Evolutionary conservation across 2,113 vertebrate genomes (phyloP).

Genomic region (Oplegnathus fasciatus): DNA sequence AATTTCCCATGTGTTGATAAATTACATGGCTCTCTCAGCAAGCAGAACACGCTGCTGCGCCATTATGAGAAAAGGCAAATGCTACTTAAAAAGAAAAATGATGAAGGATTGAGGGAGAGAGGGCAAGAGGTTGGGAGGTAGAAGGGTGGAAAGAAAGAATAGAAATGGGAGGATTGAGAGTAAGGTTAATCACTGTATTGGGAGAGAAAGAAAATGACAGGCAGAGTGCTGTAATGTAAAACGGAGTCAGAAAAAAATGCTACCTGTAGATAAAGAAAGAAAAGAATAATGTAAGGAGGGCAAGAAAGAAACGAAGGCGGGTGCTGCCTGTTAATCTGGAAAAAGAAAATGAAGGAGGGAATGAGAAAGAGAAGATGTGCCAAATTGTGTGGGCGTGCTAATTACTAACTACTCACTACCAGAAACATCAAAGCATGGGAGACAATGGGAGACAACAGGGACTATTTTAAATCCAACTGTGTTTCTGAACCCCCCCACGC

Average conservation of each 20-base stretch:
- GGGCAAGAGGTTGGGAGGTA: constrained; percentile 9
- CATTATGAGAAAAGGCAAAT: constrained; percentile 50
- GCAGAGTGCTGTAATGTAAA: background rate
- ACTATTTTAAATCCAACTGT: constrained; percentile 68
- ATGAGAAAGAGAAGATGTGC: constrained; percentile 29
- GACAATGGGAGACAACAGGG: constrained; percentile 73
- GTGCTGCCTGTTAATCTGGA: constrained; percentile 34
- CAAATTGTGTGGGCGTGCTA: constrained; percentile 63
- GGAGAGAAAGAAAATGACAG: constrained; percentile 1
- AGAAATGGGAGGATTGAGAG: background rate
- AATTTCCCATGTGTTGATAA: constrained; percentile 75
- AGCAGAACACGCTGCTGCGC: constrained; percentile 36
- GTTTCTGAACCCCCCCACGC: constrained; percentile 44
- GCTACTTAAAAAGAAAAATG: constrained; percentile 25
- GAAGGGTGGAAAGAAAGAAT: background rate
- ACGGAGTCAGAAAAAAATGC: background rate
- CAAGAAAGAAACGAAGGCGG: background rate
- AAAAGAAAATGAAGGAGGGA: constrained; percentile 31
- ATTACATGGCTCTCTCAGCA: constrained; percentile 66
- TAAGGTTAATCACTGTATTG: constrained; percentile 3
- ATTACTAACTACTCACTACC: constrained; percentile 69
- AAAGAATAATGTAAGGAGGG: background rate
- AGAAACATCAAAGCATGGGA: constrained; percentile 66
- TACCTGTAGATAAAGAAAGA: constrained; percentile 16
- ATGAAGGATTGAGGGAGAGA: constrained; percentile 1